These are phyloP conservation scores for Pogonomyrmex barbatus DNA, from an alignment of 1,140 invertebrate genomes.

Conservation along the genomic window DNA sequence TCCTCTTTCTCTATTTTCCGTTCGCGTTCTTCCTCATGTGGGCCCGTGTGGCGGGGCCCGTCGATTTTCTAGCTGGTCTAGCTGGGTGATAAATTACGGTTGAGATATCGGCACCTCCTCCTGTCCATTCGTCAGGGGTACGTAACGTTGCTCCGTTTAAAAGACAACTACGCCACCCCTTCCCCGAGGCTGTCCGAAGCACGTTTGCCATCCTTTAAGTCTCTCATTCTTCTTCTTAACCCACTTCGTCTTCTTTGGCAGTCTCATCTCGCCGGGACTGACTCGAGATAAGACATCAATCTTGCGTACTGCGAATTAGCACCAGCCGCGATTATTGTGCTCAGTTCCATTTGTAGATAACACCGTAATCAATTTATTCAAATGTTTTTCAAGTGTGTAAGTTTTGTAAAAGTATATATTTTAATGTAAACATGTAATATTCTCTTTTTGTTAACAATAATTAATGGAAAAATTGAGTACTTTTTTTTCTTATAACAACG, in stretches of 20 bases:
- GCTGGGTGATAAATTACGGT: slow-evolving; percentile 83
- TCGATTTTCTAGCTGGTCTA: slow-evolving; percentile 72
- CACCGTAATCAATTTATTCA: slow-evolving; percentile 11
- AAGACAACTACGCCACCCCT: slow-evolving; percentile 73
- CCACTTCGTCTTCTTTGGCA: slow-evolving; percentile 71
- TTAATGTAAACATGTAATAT: slow-evolving; percentile 2
- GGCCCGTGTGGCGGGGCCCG: slow-evolving; percentile 65
- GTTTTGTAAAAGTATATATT: not conserved
- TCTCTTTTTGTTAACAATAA: not conserved
- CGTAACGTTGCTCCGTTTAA: slow-evolving; percentile 75
- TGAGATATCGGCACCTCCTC: slow-evolving; percentile 83
- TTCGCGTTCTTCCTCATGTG: slow-evolving; percentile 58
- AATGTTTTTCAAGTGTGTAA: not conserved
- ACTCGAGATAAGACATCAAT: slow-evolving; percentile 69
- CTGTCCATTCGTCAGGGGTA: slow-evolving; percentile 78
- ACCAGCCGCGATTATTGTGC: slow-evolving; percentile 43
- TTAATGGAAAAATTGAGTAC: not conserved
- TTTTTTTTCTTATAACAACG: not conserved
- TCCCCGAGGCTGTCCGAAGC: not conserved
- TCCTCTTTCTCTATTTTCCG: slow-evolving; percentile 74
- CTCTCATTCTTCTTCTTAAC: slow-evolving; percentile 57
- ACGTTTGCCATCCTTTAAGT: slow-evolving; percentile 43
- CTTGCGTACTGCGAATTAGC: slow-evolving; percentile 64
- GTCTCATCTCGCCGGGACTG: slow-evolving; percentile 60
- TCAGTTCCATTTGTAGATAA: slow-evolving; percentile 19